Evolutionary conservation across 2,888 invertebrate species (phyloP), one percentile per base, ranked within the genome.

Genomic region (Melinaea menophilus): DNA sequence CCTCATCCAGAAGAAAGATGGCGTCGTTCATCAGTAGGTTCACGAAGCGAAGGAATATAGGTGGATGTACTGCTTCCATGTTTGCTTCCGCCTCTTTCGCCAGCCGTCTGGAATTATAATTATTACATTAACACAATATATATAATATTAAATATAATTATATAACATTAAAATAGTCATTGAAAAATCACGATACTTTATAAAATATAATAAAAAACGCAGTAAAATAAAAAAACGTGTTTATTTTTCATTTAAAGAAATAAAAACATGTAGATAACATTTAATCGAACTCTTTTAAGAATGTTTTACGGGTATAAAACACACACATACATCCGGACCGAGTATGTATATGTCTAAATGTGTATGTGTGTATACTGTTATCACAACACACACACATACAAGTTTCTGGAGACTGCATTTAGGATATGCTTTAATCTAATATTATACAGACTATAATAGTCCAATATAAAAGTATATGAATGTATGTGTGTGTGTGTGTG

Each of bases 21-120:
- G 98, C 98, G 90, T 99, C 99, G 80, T 99, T 99, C 83, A 99
- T 98, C 13, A 99, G 91, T 69, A 99, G 92, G 90, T 99, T 99
- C 47, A 99, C 94, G 80, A 99, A 99, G 57, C 98, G 93, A 56
- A 99, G 91, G 86, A 99, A 99, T 66, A 98, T 82, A 1, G 98
- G 99, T 4, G 98, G 97, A 68, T 95, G 94, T 2, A 96, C 95
- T 0, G 95, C 96, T 78, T 98, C 97, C 93, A 99, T 98, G 77
- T 96, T 96, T 9, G 89, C 82, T 81, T 97, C 96, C 0, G 98
- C 98, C 73, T 95, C 94, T 65, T 85, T 84, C 0, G 98, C 97
- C 70, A 98, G 86, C 35, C 88, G 83, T 69, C 97, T 95, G 78
- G 5, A 85, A 81, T 65, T 58, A 59, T 31, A 48, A 48, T 48